Percentiles rank a stretch among this genome's conserved stretches.
phyloP scores from a whole-genome alignment of 2,888 invertebrate genomes.

The Sesamia inferens region DNA sequence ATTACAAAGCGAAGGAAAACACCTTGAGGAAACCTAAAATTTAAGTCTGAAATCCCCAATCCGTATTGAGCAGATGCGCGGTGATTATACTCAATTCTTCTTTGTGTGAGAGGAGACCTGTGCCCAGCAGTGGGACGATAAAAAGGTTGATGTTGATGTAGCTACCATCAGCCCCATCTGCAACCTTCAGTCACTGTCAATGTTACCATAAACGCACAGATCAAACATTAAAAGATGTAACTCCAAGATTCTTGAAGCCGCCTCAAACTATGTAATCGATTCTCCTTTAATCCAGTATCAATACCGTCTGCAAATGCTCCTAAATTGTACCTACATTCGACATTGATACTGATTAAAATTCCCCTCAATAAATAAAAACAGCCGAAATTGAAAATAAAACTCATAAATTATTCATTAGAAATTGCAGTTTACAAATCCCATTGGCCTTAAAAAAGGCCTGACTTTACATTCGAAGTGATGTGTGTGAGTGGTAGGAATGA shows the following conservation, averaged over 20 bases:
- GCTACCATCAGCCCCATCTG: too few relatives aligned
- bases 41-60: too few relatives aligned
- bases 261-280: neutral
- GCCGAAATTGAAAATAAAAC: conserved; percentile 6
- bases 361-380: neutral
- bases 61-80: too few relatives aligned
- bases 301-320: neutral
- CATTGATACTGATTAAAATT: conserved; percentile 18
- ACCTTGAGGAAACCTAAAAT: too few relatives aligned
- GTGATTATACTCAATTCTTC: too few relatives aligned
- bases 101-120: too few relatives aligned
- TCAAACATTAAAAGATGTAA: neutral
- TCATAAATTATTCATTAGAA: conserved; percentile 2
- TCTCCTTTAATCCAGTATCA: neutral
- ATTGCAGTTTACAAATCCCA: conserved; percentile 6
- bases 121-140: too few relatives aligned
- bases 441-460: neutral
- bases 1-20: too few relatives aligned
- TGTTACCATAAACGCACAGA: neutral
- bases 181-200: too few relatives aligned
- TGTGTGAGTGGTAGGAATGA: conserved; percentile 6
- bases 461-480: conserved; percentile 14
- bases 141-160: too few relatives aligned
- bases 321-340: neutral
- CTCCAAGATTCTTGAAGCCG: conserved; percentile 6